phyloP scores from a whole-genome alignment of 1,140 invertebrate species.

The Drosophila ironensis region DNA sequence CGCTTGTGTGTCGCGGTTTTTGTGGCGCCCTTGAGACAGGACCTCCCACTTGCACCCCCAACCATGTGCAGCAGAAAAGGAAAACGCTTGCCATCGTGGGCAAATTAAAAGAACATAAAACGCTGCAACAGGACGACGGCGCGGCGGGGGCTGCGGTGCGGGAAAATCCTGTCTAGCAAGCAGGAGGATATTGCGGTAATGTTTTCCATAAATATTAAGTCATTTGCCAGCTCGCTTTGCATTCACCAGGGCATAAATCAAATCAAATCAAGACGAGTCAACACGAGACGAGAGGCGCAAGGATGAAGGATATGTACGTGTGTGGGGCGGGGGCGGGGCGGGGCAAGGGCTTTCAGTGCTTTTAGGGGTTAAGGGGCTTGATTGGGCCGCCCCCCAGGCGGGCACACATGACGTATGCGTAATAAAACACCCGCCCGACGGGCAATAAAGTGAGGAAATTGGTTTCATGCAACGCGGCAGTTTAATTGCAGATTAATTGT shows the following conservation, averaged over 20 bases:
- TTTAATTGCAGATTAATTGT: conserved; percentile 31
- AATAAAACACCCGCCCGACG: conserved; percentile 13
- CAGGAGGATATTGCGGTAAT: conserved; percentile 43
- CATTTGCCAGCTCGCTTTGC: conserved; percentile 41
- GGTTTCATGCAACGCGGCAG: not conserved
- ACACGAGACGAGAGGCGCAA: conserved; percentile 17
- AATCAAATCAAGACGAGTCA: conserved; percentile 40
- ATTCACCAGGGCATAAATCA: conserved; percentile 43
- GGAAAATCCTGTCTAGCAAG: conserved; percentile 21
- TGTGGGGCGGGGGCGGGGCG: not conserved
- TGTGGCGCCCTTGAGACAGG: conserved; percentile 42
- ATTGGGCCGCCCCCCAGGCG: conserved; percentile 10
- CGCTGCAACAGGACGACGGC: conserved; percentile 8
- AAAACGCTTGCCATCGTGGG: conserved; percentile 2
- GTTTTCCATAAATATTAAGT: conserved; percentile 51
- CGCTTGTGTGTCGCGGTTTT: conserved; percentile 37
- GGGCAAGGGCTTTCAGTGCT: too few relatives aligned
- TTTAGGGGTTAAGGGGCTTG: too few relatives aligned
- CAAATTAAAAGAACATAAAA: conserved; percentile 48
- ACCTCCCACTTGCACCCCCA: not conserved
- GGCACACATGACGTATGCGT: conserved; percentile 19
- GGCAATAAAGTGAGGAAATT: not conserved
- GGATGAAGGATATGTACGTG: not conserved
- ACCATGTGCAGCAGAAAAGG: not conserved
- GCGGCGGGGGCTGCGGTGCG: not conserved